Base-by-base conservation (phyloP, 64 coral and sea anemone genomes). In the Catalaphyllia jardinei region DNA sequence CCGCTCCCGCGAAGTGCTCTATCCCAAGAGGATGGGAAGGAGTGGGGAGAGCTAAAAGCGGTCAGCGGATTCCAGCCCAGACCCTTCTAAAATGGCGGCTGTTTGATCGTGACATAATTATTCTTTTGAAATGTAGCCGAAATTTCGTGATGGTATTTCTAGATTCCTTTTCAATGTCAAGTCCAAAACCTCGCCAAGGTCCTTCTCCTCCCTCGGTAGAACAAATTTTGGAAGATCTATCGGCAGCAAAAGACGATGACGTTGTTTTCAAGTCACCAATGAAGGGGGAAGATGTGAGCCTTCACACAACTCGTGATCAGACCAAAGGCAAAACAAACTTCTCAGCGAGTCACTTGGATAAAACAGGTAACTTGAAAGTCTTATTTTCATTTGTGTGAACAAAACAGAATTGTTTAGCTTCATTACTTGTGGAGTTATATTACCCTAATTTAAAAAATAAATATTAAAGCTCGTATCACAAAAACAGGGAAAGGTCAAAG, bases 201-300 rank as follows among this genome's bases (percentile, higher is more conserved):
- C 89, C 89, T 10, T 74, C 79, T 22, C 89, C 89, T 75, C 89
- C 89, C 0, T 83, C 79, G 29, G 79, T 91, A 4, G 89, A 91
- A 38, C 79, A 91, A 74, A 91, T 91, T 75, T 60, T 91, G 28
- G 79, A 80, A 63, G 89, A 91, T 84, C 57, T 91, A 13, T 61
- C 60, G 18, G 59, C 57, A 27, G 79, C 89, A 31, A 84, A 19
- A 20, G 79, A 74, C 8, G 28, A 75, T 15, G 89, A 91, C 62
- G 89, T 91, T 71, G 80, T 82, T 11, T 91, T 91, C 61, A 85
- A 85, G 63, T 71, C 79, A n/a, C 31, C 62, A 29, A 20, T 85
- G n/a, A 0, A 71, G 3, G 19, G 16, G 14, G 81, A 71, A 71
- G 1, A 69, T n/a, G 54, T 69, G 20, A 69, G 24, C 64, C 3